Conservation (phyloP, 2,888 invertebrate genomes). For the Emmelina monodactyla region DNA sequence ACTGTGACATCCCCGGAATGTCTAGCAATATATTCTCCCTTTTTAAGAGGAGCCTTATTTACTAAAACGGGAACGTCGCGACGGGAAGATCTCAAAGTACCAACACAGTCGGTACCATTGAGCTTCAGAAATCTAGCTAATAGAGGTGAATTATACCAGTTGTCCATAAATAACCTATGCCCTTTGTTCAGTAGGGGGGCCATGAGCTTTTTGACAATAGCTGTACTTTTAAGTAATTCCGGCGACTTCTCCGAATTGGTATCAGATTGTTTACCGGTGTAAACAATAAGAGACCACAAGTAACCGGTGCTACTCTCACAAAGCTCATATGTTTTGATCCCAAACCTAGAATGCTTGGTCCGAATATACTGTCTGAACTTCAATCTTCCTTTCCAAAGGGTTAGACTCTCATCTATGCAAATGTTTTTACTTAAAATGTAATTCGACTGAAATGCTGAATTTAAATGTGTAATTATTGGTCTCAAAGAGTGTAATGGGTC, state of each 20-base stretch:
- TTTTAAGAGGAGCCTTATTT: conserved; percentile 8
- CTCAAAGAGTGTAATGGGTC: conserved; percentile 5
- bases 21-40: conserved; percentile 12
- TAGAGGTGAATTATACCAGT: conserved; percentile 15
- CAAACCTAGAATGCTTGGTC: conserved; percentile 12
- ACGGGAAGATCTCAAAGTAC: conserved; percentile 4
- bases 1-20: conserved; percentile 15
- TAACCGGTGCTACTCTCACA: conserved; percentile 17
- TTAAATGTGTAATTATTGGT: conserved; percentile 9
- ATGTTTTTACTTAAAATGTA: conserved; percentile 5
- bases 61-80: conserved; percentile 5
- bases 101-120: conserved; percentile 8
- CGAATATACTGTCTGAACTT: conserved; percentile 11
- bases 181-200: conserved; percentile 12
- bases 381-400: conserved; percentile 13
- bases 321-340: conserved; percentile 18
- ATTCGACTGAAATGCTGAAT: conserved; percentile 8
- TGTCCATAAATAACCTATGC: conserved; percentile 17
- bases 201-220: background rate
- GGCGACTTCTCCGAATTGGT: background rate
- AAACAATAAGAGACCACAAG: conserved; percentile 12
- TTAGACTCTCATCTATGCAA: conserved; percentile 16
- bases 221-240: background rate
- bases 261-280: conserved; percentile 1
- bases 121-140: conserved; percentile 12